Evolutionary conservation across 1,140 invertebrate genomes (phyloP).

Genomic region (Drosophila novamexicana): DNA sequence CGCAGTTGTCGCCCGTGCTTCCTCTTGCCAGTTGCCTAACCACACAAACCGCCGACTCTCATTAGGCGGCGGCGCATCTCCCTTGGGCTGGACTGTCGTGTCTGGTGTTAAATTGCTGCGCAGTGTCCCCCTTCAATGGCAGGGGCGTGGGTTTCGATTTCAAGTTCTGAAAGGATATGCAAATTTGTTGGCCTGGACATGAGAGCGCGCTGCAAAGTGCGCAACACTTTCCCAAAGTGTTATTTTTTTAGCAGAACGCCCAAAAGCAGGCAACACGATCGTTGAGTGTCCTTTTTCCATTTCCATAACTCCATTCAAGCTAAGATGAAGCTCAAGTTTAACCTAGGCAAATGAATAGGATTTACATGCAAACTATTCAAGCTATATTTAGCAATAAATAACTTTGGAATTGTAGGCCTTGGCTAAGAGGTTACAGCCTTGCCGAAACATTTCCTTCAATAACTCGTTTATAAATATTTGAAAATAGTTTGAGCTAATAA

Average conservation of each 20-base stretch:
- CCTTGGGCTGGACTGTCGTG: slow-evolving; percentile 24
- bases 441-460: too few species aligned
- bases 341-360: too few species aligned
- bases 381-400: too few species aligned
- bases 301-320: neutral
- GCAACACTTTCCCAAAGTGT: neutral
- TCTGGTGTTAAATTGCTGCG: slow-evolving; percentile 44
- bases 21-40: slow-evolving; percentile 15
- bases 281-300: neutral
- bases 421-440: too few species aligned
- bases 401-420: too few species aligned
- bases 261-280: slow-evolving; percentile 8
- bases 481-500: too few species aligned
- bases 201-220: neutral
- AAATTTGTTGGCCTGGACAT: slow-evolving; percentile 8
- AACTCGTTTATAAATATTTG: too few species aligned
- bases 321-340: neutral
- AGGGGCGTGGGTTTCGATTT: slow-evolving; percentile 17
- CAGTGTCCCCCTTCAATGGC: neutral
- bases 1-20: too few species aligned
- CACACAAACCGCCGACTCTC: slow-evolving; percentile 70
- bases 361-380: too few species aligned
- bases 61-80: slow-evolving; percentile 58
- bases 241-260: neutral
- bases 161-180: slow-evolving; percentile 18